These are phyloP conservation scores for Lucinisca nassula DNA, from an alignment of 2,888 invertebrate genomes.

Conservation along the genomic window DNA sequence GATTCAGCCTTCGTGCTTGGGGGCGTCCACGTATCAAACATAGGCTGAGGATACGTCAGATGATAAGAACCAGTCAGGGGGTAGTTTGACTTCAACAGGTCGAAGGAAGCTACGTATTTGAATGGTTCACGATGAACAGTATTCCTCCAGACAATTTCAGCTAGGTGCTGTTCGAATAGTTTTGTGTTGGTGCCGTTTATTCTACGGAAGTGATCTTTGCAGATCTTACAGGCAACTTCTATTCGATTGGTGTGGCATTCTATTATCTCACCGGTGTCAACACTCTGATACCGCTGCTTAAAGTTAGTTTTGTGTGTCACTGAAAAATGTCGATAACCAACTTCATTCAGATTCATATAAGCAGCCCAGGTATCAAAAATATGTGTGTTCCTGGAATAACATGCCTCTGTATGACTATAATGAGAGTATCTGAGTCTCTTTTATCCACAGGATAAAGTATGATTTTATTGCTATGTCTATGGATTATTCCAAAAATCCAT, in stretches of 20 bases:
- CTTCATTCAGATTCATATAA: conserved; percentile 18
- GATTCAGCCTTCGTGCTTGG: not conserved
- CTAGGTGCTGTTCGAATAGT: conserved; percentile 22
- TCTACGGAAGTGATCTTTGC: conserved; percentile 38
- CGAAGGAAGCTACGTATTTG: not conserved
- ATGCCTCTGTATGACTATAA: conserved; percentile 24
- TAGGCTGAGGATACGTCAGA: not conserved
- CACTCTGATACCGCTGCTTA: conserved; percentile 17
- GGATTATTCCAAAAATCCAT: conserved; percentile 42
- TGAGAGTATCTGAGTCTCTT: not conserved
- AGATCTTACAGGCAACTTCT: conserved; percentile 49
- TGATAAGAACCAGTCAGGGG: not conserved
- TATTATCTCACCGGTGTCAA: conserved; percentile 18
- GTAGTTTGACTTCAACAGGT: not conserved
- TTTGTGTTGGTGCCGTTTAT: conserved; percentile 18
- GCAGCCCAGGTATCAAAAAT: conserved; percentile 33
- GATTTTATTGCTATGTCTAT: not conserved
- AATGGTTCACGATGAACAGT: not conserved
- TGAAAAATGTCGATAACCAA: conserved; percentile 28
- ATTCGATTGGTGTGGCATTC: conserved; percentile 38
- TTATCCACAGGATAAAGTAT: conserved; percentile 28
- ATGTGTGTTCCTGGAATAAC: conserved; percentile 1
- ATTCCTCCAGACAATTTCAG: conserved; percentile 28
- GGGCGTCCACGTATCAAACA: not conserved
- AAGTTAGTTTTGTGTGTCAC: conserved; percentile 2